These are phyloP conservation scores for Strix uralensis DNA, from an alignment of 2,113 vertebrate species.

Conservation along the genomic window DNA sequence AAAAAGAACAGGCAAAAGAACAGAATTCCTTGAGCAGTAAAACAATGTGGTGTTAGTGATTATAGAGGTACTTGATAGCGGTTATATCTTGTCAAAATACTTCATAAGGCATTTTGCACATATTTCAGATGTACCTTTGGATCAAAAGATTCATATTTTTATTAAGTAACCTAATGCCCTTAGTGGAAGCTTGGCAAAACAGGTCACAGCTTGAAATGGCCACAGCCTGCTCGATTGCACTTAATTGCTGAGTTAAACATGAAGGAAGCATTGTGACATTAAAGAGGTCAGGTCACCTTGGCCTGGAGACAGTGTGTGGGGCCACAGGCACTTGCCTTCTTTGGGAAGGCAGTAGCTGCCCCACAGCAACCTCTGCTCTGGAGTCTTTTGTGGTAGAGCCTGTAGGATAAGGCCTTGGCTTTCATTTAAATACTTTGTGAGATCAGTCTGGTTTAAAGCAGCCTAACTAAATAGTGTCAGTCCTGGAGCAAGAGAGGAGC, in stretches of 20 bases:
- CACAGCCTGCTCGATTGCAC: no score
- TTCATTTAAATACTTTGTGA: background rate
- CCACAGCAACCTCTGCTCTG: background rate
- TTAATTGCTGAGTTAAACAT: background rate
- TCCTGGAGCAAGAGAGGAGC: background rate
- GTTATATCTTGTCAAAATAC: background rate
- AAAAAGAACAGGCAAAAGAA: background rate
- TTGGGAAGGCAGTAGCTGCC: background rate
- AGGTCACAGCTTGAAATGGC: background rate
- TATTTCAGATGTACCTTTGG: background rate
- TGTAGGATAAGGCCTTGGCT: background rate
- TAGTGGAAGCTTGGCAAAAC: background rate
- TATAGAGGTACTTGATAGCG: background rate
- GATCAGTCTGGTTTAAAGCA: background rate
- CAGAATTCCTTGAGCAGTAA: background rate
- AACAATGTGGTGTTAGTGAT: background rate
- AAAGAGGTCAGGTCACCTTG: background rate
- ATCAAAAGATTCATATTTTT: background rate
- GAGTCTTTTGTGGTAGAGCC: background rate
- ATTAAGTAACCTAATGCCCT: background rate
- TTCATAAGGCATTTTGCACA: background rate
- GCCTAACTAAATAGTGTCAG: background rate
- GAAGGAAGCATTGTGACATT: background rate
- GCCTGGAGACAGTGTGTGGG: background rate
- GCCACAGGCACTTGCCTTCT: background rate